Percentiles rank a stretch among this genome's conserved stretches.
Evolutionary conservation across 2,888 invertebrate species (phyloP).

Genomic region (Drosophila helvetica): DNA sequence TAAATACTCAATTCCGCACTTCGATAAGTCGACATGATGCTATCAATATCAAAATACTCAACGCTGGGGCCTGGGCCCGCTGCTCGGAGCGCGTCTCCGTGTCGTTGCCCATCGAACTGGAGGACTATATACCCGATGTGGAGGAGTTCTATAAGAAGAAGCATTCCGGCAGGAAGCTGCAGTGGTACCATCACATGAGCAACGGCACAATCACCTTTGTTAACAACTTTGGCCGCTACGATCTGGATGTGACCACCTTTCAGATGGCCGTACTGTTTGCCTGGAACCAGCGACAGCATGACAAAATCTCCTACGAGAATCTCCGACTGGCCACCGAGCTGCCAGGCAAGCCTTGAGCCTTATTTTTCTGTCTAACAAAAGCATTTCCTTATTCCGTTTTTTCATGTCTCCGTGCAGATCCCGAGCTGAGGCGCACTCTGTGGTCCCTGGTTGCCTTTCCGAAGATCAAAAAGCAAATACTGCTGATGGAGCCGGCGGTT

Average conservation of each 20-base stretch:
- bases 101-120: slow-evolving; percentile 97
- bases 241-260: slow-evolving; percentile 99
- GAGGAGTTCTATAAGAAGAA: slow-evolving; percentile 99
- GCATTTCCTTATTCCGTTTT: neutral
- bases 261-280: slow-evolving; percentile 99
- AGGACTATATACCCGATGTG: slow-evolving; percentile 99
- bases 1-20: slow-evolving; percentile 95
- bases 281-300: slow-evolving; percentile 98
- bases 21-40: slow-evolving; percentile 92
- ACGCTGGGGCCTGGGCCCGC: slow-evolving; percentile 98
- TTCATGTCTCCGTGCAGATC: slow-evolving; percentile 85
- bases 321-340: slow-evolving; percentile 97
- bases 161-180: slow-evolving; percentile 98
- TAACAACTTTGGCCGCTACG: slow-evolving; percentile 96
- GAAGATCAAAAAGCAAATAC: slow-evolving; percentile 96
- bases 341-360: slow-evolving; percentile 86
- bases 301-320: slow-evolving; percentile 98
- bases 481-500: slow-evolving; percentile 90
- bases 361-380: neutral
- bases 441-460: slow-evolving; percentile 98
- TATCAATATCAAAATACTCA: slow-evolving; percentile 98
- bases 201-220: slow-evolving; percentile 99
- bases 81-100: slow-evolving; percentile 97
- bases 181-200: slow-evolving; percentile 99
- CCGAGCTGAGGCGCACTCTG: slow-evolving; percentile 96